Evolutionary conservation across 1,140 invertebrate genomes (phyloP).

Genomic region (Trialeurodes vaporariorum): DNA sequence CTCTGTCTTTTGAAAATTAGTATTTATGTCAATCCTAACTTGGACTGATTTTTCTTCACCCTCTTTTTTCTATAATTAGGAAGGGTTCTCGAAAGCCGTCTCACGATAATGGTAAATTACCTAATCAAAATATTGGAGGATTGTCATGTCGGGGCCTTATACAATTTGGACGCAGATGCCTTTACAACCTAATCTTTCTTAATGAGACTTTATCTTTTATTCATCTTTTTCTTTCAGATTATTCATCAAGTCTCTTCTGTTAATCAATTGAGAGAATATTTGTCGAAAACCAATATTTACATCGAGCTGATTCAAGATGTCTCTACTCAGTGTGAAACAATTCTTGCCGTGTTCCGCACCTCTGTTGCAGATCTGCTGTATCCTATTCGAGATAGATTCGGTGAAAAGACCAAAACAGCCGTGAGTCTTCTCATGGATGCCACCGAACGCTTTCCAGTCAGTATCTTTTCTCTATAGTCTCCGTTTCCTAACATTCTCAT

Average conservation of each 20-base stretch:
- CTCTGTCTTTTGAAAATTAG: background rate
- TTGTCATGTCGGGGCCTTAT: no score
- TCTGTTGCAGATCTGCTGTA: background rate
- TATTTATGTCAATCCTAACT: background rate
- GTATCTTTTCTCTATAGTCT: no score
- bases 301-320: background rate
- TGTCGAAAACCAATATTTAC: background rate
- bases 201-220: background rate
- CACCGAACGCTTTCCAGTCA: background rate
- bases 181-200: background rate
- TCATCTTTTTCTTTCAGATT: background rate
- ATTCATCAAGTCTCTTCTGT: background rate
- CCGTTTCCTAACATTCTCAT: no score
- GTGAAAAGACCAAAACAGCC: background rate
- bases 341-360: background rate
- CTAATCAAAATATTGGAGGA: background rate
- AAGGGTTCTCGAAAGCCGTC: no score
- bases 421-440: background rate
- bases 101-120: no score
- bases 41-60: background rate
- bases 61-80: background rate
- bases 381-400: background rate
- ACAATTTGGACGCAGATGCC: background rate
- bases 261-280: background rate
- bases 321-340: background rate